A percentile compares a stretch with the other conserved stretches of the same genome.
Evolutionary conservation across 2,888 invertebrate genomes (phyloP).

Genomic region (Schrankia costaestrigalis): DNA sequence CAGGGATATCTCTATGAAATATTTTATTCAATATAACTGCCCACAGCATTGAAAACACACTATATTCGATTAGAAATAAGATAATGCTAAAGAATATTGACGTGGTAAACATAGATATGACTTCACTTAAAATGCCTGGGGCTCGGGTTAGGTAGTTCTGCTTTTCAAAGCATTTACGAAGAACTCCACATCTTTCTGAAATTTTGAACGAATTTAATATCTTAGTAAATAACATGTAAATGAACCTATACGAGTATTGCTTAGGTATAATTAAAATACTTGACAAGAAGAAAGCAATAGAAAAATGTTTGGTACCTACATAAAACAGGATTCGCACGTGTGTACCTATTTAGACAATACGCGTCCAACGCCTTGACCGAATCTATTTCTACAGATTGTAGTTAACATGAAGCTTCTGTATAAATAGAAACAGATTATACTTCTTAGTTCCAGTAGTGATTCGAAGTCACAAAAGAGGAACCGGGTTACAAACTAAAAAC

Average conservation of each 20-base stretch:
- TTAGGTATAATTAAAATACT: too few species aligned
- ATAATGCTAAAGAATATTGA: constrained; percentile 39
- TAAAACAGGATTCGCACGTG: too few species aligned
- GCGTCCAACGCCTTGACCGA: too few species aligned
- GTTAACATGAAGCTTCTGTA: too few species aligned
- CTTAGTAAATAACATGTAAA: too few species aligned
- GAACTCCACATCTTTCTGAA: constrained; percentile 63
- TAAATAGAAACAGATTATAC: too few species aligned
- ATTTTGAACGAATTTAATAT: background rate
- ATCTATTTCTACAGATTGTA: too few species aligned
- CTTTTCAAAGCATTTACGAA: constrained; percentile 55
- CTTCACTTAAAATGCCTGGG: constrained; percentile 46
- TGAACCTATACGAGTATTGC: too few species aligned
- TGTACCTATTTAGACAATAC: too few species aligned
- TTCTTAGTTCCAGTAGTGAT: too few species aligned
- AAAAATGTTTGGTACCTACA: too few species aligned
- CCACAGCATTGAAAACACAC: constrained; percentile 39
- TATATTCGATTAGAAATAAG: constrained; percentile 58
- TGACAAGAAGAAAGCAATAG: too few species aligned
- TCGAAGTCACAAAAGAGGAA: background rate
- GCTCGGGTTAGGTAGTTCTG: constrained; percentile 42
- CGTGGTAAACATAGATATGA: constrained; percentile 42
- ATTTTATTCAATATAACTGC: constrained; percentile 20
- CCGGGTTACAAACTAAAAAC: background rate
- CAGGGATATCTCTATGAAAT: constrained; percentile 10